Evolutionary conservation across 2,888 invertebrate species (phyloP).

Genomic region (Scaptomyza parva): DNA sequence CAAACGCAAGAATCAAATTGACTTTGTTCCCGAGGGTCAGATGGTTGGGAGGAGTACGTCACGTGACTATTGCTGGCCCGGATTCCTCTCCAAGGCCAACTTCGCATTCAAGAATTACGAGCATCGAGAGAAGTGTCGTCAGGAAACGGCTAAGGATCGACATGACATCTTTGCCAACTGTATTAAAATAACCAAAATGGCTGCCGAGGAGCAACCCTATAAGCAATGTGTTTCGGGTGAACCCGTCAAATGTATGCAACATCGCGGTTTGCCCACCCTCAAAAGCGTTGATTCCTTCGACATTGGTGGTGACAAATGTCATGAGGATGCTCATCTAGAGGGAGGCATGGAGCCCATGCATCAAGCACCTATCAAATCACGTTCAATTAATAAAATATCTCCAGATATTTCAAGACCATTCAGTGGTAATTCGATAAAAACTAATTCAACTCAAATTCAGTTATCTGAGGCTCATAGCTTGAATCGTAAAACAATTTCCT

Average conservation of each 20-base stretch:
- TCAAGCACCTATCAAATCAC: not conserved
- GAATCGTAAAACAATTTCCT: not conserved
- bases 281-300: constrained; percentile 47
- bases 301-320: constrained; percentile 4
- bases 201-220: constrained; percentile 46
- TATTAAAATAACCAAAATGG: constrained; percentile 59
- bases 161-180: constrained; percentile 49
- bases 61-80: constrained; percentile 66
- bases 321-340: not conserved
- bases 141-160: constrained; percentile 37
- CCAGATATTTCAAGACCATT: not conserved
- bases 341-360: not conserved
- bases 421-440: not conserved
- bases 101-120: constrained; percentile 58
- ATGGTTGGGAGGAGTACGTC: constrained; percentile 38
- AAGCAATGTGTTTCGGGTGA: constrained; percentile 32
- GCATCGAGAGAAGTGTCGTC: constrained; percentile 54
- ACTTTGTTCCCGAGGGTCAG: constrained; percentile 26
- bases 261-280: constrained; percentile 39
- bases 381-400: not conserved
- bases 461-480: not conserved
- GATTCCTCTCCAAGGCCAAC: constrained; percentile 59
- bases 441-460: not conserved
- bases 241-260: constrained; percentile 34
- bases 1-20: constrained; percentile 64